Evolutionary conservation across 2,888 invertebrate genomes (phyloP).

Genomic region (Eupeodes latifasciatus): DNA sequence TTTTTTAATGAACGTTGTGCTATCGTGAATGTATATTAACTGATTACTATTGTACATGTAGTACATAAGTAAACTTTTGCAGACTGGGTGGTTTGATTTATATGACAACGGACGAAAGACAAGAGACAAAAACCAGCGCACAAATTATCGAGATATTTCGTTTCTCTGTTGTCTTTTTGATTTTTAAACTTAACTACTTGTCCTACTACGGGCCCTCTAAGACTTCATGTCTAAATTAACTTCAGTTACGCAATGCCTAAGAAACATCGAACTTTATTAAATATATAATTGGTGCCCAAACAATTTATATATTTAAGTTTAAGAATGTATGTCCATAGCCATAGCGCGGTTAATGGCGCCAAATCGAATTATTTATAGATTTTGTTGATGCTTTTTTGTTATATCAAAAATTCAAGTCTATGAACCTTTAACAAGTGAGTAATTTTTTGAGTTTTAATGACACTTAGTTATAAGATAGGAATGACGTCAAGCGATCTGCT

Average conservation of each 20-base stretch:
- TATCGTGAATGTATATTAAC: slow-evolving; percentile 71
- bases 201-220: neutral
- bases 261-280: slow-evolving; percentile 23
- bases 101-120: neutral
- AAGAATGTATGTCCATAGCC: neutral
- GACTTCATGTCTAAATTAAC: slow-evolving; percentile 60
- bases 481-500: neutral
- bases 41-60: slow-evolving; percentile 38
- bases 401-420: too few species aligned
- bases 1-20: slow-evolving; percentile 43
- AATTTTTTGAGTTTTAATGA: neutral
- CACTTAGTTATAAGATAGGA: neutral
- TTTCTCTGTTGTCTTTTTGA: slow-evolving; percentile 5
- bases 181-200: slow-evolving; percentile 20
- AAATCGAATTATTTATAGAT: neutral
- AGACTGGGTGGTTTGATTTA: slow-evolving; percentile 3
- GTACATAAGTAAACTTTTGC: neutral
- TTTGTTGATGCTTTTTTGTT: too few species aligned
- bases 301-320: neutral
- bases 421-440: too few species aligned
- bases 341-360: neutral
- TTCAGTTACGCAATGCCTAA: slow-evolving; percentile 53
- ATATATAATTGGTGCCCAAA: neutral
- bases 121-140: neutral
- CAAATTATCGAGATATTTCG: slow-evolving; percentile 8